Evolutionary conservation across 2,797 vertebrate genomes (phyloP).

Genomic region (Epinephelus awoara): DNA sequence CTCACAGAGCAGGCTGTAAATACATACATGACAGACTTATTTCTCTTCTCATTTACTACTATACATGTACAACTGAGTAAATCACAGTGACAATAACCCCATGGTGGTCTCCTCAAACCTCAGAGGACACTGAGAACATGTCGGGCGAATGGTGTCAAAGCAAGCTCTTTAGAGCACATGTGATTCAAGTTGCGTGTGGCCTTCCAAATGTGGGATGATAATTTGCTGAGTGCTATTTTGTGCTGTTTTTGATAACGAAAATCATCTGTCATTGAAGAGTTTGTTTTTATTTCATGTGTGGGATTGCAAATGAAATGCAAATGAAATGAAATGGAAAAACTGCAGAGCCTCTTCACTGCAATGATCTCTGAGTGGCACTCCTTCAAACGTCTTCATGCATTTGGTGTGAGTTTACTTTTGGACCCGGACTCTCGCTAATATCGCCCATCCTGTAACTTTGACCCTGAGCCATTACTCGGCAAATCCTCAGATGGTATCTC

Average conservation of each 20-base stretch:
- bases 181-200: not conserved
- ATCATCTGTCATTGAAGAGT: not conserved
- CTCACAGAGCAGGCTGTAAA: not conserved
- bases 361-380: not conserved
- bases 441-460: constrained; percentile 57
- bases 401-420: constrained; percentile 26
- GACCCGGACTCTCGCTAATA: constrained; percentile 17
- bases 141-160: not conserved
- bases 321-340: not conserved
- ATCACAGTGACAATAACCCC: not conserved
- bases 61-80: not conserved
- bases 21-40: not conserved
- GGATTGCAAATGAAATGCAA: not conserved
- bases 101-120: constrained; percentile 20
- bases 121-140: constrained; percentile 14
- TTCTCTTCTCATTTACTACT: constrained; percentile 1
- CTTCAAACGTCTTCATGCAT: constrained; percentile 15
- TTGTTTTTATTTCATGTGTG: constrained; percentile 13
- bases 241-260: constrained; percentile 1
- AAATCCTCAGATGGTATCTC: constrained; percentile 50
- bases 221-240: not conserved
- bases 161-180: not conserved
- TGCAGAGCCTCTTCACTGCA: not conserved
- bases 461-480: constrained; percentile 57
- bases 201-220: not conserved